Conservation (phyloP, 2,797 vertebrate genomes). For the Dallia pectoralis region DNA sequence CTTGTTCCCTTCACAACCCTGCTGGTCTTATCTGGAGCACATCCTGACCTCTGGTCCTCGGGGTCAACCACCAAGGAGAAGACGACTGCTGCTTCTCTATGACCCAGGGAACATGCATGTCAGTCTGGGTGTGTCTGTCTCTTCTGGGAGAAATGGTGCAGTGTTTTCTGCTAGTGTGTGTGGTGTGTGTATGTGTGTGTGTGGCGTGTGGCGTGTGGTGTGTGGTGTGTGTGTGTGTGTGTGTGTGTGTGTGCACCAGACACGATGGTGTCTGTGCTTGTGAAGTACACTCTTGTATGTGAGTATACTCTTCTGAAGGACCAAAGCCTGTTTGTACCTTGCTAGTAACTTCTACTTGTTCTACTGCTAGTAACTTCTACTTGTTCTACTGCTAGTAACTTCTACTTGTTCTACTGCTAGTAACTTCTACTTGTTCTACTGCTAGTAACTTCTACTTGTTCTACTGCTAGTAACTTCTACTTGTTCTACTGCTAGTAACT, state of each 20-base stretch:
- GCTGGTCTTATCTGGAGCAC: conserved; percentile 82
- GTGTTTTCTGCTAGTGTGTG: background rate
- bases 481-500: too few species aligned
- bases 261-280: conserved; percentile 27
- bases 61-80: conserved; percentile 57
- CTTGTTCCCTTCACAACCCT: conserved; percentile 78
- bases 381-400: too few species aligned
- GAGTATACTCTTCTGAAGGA: too few species aligned
- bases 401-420: too few species aligned
- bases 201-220: background rate
- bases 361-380: too few species aligned
- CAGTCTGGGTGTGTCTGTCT: conserved; percentile 30
- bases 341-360: too few species aligned
- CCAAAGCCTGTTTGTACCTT: too few species aligned
- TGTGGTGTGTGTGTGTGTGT: conserved; percentile 21
- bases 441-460: too few species aligned
- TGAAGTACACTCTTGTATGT: conserved; percentile 20
- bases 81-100: conserved; percentile 52
- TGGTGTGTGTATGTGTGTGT: conserved; percentile 25
- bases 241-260: conserved; percentile 21
- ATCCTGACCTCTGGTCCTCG: conserved; percentile 75
- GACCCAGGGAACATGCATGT: conserved; percentile 44
- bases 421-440: too few species aligned
- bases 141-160: conserved; percentile 13
- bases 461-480: too few species aligned